Conservation (phyloP, 2,888 invertebrate species). For the Xestia c-nigrum region DNA sequence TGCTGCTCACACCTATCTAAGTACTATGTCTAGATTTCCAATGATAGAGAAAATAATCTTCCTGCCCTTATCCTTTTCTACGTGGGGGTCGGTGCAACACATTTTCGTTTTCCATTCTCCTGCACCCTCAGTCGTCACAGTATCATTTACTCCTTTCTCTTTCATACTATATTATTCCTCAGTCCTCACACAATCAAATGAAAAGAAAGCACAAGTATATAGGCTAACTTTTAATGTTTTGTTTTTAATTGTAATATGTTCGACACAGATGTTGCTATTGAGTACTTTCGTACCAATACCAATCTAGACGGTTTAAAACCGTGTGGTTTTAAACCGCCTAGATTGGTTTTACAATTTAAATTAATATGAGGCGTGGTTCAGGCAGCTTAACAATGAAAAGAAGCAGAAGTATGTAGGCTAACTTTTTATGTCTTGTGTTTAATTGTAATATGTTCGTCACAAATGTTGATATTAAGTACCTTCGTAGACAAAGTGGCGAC, state of each 20-base stretch:
- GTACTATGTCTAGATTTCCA: background rate
- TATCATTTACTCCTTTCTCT: too few species aligned
- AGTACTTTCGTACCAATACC: background rate
- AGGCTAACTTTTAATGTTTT: background rate
- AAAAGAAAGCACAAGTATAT: background rate
- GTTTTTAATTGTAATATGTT: background rate
- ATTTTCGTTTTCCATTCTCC: too few species aligned
- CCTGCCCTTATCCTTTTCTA: too few species aligned
- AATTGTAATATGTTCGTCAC: background rate
- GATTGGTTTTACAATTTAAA: too few species aligned
- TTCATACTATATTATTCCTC: too few species aligned
- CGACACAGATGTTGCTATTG: background rate
- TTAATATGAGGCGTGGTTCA: too few species aligned
- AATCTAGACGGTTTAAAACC: too few species aligned
- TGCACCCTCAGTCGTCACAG: too few species aligned
- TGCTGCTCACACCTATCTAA: background rate
- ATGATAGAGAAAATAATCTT: background rate
- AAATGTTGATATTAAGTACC: background rate
- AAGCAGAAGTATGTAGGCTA: background rate
- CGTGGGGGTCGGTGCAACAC: too few species aligned
- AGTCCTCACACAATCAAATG: too few species aligned
- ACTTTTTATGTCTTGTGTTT: background rate
- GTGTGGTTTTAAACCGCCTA: too few species aligned
- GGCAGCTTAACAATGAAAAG: too few species aligned
- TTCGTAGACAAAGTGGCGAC: conserved; percentile 37